Evolutionary conservation across 2,797 vertebrate genomes (phyloP).

Genomic region (Liasis olivaceus): DNA sequence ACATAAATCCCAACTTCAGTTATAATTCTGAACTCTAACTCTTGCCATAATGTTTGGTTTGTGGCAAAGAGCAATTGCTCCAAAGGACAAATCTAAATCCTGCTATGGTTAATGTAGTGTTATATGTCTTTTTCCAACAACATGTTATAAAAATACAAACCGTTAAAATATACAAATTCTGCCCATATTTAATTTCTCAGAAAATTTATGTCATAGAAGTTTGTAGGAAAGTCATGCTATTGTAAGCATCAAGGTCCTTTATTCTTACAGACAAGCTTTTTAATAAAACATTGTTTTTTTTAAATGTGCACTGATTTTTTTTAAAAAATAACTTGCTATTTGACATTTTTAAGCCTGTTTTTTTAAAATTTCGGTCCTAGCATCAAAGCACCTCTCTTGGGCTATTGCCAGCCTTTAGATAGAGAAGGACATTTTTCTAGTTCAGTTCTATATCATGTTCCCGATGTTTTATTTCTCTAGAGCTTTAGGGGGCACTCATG

Average conservation of each 20-base stretch:
- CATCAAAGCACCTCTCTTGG: background rate
- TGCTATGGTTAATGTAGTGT: background rate
- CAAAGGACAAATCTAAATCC: background rate
- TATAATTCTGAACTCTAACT: background rate
- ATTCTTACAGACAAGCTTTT: background rate
- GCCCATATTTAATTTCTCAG: background rate
- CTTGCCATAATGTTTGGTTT: background rate
- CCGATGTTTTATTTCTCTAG: constrained; percentile 9
- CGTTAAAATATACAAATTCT: background rate
- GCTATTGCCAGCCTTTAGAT: constrained; percentile 11
- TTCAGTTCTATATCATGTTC: background rate
- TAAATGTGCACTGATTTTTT: background rate
- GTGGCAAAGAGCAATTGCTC: background rate
- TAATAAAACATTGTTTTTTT: background rate
- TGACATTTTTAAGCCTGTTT: constrained; percentile 21
- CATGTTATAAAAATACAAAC: background rate
- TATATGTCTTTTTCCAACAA: background rate
- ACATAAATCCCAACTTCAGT: background rate
- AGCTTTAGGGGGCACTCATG: constrained; percentile 69
- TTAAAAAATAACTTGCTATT: background rate
- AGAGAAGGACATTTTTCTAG: background rate
- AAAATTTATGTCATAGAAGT: background rate
- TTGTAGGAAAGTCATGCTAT: background rate
- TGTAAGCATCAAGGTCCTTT: background rate
- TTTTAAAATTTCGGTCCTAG: constrained; percentile 8